These are phyloP conservation scores for Drosophila demipolita DNA, from an alignment of 2,888 invertebrate species.

Conservation along the genomic window DNA sequence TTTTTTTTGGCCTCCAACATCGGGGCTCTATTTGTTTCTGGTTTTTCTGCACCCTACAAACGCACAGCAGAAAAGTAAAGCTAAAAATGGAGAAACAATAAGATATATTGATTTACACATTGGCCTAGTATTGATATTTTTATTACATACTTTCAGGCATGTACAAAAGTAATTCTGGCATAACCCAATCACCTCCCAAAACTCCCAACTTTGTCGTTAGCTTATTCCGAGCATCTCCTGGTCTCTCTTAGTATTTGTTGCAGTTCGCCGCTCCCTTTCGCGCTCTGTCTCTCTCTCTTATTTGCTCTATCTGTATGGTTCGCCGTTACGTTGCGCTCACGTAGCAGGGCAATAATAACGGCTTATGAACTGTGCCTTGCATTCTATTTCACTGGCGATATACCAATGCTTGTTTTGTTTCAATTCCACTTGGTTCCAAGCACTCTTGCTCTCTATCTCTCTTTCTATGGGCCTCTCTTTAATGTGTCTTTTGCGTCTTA, in stretches of 20 bases:
- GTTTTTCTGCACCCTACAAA: background rate
- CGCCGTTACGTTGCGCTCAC: conserved; percentile 44
- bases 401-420: conserved; percentile 59
- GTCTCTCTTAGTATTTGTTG: conserved; percentile 9
- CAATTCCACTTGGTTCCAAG: conserved; percentile 59
- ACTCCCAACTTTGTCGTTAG: conserved; percentile 24
- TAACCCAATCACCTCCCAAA: conserved; percentile 66
- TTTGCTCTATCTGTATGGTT: background rate
- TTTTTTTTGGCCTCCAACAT: no score
- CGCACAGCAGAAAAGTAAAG: background rate
- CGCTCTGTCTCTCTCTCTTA: conserved; percentile 5
- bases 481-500: conserved; percentile 2
- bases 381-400: conserved; percentile 42
- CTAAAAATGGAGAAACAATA: conserved; percentile 62
- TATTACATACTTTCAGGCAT: conserved; percentile 71
- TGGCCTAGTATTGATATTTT: conserved; percentile 75
- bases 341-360: conserved; percentile 69
- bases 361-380: conserved; percentile 73
- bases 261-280: conserved; percentile 14
- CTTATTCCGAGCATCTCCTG: conserved; percentile 22
- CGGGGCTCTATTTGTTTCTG: no score
- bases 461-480: conserved; percentile 11
- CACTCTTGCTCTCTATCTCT: conserved; percentile 8
- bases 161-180: conserved; percentile 66
- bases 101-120: conserved; percentile 76